Base-by-base conservation (phyloP, 2,113 vertebrate genomes). In the Sylvietta virens region DNA sequence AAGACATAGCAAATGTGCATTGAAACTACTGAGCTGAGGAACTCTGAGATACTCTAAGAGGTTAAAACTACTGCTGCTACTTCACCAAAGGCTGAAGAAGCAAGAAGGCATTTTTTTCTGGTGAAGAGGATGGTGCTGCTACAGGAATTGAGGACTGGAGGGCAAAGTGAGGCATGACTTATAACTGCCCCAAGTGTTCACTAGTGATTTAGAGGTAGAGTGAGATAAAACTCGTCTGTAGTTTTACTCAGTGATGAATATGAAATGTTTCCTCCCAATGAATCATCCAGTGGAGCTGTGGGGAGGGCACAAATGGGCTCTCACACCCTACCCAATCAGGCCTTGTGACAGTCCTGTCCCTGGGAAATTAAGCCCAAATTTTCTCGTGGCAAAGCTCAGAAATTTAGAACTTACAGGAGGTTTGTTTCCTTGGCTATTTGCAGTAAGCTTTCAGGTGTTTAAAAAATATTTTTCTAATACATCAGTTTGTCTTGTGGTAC, bases 381-480 rank as follows among this genome's bases (percentile, higher is more conserved):
- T 51, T 60, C 57, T n/a, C 20, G 30, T 67, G 50, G 45, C 50
- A 87, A 48, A 62, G 18, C 58, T 69, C 61, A 70, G 40, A 51
- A 61, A 56, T 53, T 45, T 30, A 71, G 45, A 60, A 18, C 18
- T 69, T 21, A 37, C 3, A 78, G 57, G n/a, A 76, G 64, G 6
- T 72, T 74, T 76, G 10, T 78, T 94, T 86, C 67, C 93, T 86
- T 67, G 69, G 77, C 40, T 88, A 60, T 24, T 89, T 71, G 42
- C 58, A 78, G 48, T 18, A 31, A 56, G 31, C 5, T 92, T 94
- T 61, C 73, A 91, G 81, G 70, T 11, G 16, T 92, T 92, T 83
- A 35, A 88, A 87, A 95, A 93, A 92, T 93, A 73, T 93, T 96
- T 90, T 90, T 90, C 72, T 92, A 88, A 88, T 95, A 7, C 69